These are phyloP conservation scores for Grallaria varia DNA, from an alignment of 2,113 vertebrate genomes.

Conservation along the genomic window DNA sequence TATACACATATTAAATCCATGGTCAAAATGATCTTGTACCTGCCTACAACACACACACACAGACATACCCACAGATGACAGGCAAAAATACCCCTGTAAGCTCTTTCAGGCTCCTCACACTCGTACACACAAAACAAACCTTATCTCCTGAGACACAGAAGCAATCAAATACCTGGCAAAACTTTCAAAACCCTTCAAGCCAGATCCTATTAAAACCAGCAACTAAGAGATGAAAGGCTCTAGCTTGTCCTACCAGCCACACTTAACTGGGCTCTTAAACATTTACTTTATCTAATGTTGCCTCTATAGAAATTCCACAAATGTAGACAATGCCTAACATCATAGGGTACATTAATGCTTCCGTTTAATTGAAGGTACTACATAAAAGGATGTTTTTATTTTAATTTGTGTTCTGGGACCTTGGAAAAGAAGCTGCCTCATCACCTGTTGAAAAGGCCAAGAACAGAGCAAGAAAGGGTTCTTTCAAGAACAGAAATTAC, in stretches of 20 bases:
- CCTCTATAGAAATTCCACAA: constrained; percentile 25
- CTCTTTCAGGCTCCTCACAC: not conserved
- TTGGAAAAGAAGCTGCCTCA: not conserved
- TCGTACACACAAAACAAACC: not conserved
- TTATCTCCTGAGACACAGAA: not conserved
- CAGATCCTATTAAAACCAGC: constrained; percentile 35
- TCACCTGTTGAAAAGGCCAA: not conserved
- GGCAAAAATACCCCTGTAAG: not conserved
- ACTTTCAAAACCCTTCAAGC: constrained; percentile 30
- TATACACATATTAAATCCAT: not conserved
- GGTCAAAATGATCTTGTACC: not conserved
- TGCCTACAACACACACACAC: not conserved
- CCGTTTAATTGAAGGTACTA: not conserved
- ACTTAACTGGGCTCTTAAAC: constrained; percentile 11
- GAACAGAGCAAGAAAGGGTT: not conserved
- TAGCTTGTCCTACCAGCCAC: not conserved
- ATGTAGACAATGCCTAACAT: constrained; percentile 32
- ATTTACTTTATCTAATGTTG: not conserved
- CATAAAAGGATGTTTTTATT: constrained; percentile 10
- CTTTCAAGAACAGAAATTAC: not conserved
- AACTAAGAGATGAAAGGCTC: constrained; percentile 32
- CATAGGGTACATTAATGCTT: not conserved
- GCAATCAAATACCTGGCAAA: constrained; percentile 33
- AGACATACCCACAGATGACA: not conserved
- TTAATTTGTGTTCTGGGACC: constrained; percentile 5